A percentile compares a stretch with the other conserved stretches of the same genome.
These are phyloP conservation scores for Pelecanoides urinatrix DNA, from an alignment of 2,113 vertebrate genomes.

Conservation along the genomic window DNA sequence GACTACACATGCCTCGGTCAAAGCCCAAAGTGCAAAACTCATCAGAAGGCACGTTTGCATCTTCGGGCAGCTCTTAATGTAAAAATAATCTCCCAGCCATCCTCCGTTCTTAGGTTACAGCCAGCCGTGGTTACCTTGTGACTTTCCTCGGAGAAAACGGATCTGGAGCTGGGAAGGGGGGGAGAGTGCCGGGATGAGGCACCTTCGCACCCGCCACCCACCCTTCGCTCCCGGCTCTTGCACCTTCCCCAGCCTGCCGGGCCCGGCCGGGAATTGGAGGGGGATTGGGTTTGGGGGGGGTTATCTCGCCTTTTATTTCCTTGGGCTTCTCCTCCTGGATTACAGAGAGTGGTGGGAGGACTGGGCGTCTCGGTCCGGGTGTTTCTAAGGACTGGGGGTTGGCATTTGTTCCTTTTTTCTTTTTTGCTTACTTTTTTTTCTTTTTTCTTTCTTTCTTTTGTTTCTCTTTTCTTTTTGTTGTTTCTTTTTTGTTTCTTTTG, in stretches of 20 bases:
- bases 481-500: too few relatives aligned
- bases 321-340: neutral
- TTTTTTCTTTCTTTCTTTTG: neutral
- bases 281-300: too few relatives aligned
- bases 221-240: rapidly evolving
- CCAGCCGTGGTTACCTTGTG: neutral
- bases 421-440: neutral
- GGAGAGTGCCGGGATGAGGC: neutral
- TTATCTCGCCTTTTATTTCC: neutral
- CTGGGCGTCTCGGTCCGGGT: neutral
- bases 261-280: neutral
- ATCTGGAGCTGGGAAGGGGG: neutral
- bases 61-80: constrained; percentile 3
- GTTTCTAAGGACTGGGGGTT: neutral
- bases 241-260: neutral
- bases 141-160: neutral
- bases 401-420: neutral
- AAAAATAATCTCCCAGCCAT: constrained; percentile 40
- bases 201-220: neutral
- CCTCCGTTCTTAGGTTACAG: constrained; percentile 38
- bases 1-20: neutral
- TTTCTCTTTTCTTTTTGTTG: neutral
- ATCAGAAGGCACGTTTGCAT: constrained; percentile 12
- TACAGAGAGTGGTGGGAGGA: neutral
- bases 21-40: neutral